These are phyloP conservation scores for Theocolax elegans DNA, from an alignment of 1,140 invertebrate species.

Conservation along the genomic window DNA sequence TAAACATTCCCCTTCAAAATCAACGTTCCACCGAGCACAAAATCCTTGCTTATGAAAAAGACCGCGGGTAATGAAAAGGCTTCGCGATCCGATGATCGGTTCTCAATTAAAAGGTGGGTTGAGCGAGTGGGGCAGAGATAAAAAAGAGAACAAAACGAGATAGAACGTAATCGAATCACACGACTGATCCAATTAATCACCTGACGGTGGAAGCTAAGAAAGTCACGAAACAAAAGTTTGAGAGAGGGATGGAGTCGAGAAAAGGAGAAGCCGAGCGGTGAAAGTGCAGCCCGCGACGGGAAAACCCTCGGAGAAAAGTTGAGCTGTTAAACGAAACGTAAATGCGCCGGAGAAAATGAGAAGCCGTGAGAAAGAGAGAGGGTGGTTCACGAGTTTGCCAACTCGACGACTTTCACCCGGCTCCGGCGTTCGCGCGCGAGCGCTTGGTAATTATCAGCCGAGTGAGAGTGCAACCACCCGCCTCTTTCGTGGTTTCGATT, in stretches of 20 bases:
- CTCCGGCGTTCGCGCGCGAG: constrained; percentile 8
- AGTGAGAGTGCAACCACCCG: constrained; percentile 24
- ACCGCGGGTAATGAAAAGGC: too few species aligned
- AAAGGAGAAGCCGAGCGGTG: constrained; percentile 17
- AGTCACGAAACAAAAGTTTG: constrained; percentile 1
- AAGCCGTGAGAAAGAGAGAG: constrained; percentile 19
- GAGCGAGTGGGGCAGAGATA: background rate
- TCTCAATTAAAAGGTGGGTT: too few species aligned
- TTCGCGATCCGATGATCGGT: too few species aligned
- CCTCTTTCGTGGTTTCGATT: constrained; percentile 52
- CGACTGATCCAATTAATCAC: constrained; percentile 42
- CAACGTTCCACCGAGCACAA: too few species aligned
- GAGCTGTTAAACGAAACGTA: constrained; percentile 47
- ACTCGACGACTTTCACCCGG: constrained; percentile 54
- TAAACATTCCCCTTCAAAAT: too few species aligned
- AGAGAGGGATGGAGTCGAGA: constrained; percentile 17
- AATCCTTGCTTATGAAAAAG: too few species aligned
- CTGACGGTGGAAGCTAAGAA: too few species aligned
- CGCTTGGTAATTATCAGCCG: constrained; percentile 49
- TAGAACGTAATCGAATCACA: constrained; percentile 4
- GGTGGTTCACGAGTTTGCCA: constrained; percentile 41
- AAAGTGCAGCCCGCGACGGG: constrained; percentile 17
- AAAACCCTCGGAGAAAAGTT: constrained; percentile 46
- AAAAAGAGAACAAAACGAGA: background rate
- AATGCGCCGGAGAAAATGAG: constrained; percentile 40